A percentile compares a stretch with the other conserved stretches of the same genome.
These are phyloP conservation scores for Drosophila yakuba DNA, from an alignment of 1,140 invertebrate species.

Conservation along the genomic window DNA sequence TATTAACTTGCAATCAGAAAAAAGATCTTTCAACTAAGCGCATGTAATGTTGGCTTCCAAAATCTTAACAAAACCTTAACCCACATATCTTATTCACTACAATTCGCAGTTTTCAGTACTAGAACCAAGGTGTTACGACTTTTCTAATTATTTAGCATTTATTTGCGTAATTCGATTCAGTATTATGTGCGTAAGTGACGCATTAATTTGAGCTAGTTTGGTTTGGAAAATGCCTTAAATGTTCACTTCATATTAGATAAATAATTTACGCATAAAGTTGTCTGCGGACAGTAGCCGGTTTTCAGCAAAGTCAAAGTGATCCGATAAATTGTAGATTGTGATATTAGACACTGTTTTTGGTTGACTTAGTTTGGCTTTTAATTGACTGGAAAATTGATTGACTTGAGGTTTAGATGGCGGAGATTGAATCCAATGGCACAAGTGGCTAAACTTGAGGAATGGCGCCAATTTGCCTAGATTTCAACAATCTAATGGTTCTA, in stretches of 20 bases:
- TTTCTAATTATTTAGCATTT: conserved; percentile 62
- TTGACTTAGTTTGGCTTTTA: conserved; percentile 52
- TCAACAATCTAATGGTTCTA: conserved; percentile 5
- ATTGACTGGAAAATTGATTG: conserved; percentile 65
- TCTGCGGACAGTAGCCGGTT: conserved; percentile 41
- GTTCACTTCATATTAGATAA: conserved; percentile 38
- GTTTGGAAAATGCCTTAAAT: conserved; percentile 59
- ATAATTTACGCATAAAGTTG: conserved; percentile 32
- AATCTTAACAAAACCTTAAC: conserved; percentile 10
- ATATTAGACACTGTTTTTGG: conserved; percentile 40
- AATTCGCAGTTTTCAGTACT: background rate
- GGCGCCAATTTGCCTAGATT: conserved; percentile 55
- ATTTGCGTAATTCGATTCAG: conserved; percentile 26
- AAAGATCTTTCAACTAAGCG: too few relatives aligned
- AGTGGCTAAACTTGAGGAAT: conserved; percentile 12
- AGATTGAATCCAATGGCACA: conserved; percentile 29
- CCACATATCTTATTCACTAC: conserved; percentile 1
- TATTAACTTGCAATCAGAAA: too few relatives aligned
- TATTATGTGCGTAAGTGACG: conserved; percentile 63
- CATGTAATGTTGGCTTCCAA: too few relatives aligned
- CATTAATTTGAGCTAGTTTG: conserved; percentile 64
- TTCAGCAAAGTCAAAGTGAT: conserved; percentile 28
- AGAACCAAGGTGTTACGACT: conserved; percentile 18
- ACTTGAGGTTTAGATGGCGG: conserved; percentile 11
- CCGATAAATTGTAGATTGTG: conserved; percentile 53